Evolutionary conservation across 2,888 invertebrate species (phyloP).

Genomic region (Pediacus dermestoides): DNA sequence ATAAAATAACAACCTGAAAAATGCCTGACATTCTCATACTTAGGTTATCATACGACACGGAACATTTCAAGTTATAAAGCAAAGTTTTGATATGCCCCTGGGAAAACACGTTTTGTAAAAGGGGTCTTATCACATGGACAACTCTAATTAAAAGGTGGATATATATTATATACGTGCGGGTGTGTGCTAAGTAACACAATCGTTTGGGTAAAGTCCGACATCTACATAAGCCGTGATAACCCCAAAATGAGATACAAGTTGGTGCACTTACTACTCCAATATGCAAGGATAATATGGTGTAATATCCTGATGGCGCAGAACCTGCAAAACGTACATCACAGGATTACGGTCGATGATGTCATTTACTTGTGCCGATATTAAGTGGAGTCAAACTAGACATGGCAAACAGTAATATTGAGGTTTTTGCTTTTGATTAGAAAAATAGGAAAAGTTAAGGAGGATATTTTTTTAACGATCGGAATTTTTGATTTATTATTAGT

Average conservation of each 20-base stretch:
- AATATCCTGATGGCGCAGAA: conserved; percentile 19
- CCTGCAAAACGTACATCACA: conserved; percentile 21
- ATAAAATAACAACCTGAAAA: too few species aligned
- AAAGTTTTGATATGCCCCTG: conserved; percentile 1
- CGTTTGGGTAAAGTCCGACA: conserved; percentile 7
- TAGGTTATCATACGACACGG: too few species aligned
- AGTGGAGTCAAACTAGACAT: conserved; percentile 5
- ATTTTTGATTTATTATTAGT: too few species aligned
- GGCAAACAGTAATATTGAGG: too few species aligned
- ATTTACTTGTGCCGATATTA: conserved; percentile 5
- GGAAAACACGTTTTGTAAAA: neutral
- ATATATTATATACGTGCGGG: too few species aligned
- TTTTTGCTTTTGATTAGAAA: too few species aligned
- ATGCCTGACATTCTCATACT: too few species aligned
- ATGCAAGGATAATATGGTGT: conserved; percentile 16
- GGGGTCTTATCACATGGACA: conserved; percentile 1
- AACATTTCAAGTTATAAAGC: too few species aligned
- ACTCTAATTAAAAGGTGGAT: conserved; percentile 2
- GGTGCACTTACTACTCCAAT: conserved; percentile 17
- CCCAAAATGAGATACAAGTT: conserved; percentile 13
- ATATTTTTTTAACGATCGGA: too few species aligned
- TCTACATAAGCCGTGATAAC: conserved; percentile 10
- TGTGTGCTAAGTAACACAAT: neutral
- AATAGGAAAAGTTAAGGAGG: too few species aligned
- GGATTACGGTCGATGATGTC: conserved; percentile 12